A percentile compares a stretch with the other conserved stretches of the same genome.
phyloP scores from a whole-genome alignment of 2,113 vertebrate genomes.

The Entomyzon cyanotis region DNA sequence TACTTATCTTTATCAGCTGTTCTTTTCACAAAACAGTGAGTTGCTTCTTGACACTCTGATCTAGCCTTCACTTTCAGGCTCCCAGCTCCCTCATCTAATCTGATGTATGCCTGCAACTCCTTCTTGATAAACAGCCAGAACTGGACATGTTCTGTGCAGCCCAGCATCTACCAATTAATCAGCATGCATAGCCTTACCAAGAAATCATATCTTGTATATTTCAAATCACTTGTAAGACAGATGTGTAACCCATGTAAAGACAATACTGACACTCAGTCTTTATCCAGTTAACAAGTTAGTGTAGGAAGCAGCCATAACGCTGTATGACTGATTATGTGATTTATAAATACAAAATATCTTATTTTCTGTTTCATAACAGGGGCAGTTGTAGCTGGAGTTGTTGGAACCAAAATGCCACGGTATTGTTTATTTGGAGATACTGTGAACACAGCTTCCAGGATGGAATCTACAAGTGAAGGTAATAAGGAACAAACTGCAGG shows the following conservation, averaged over 20 bases:
- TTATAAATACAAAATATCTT: background rate
- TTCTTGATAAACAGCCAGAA: background rate
- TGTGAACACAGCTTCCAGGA: slow-evolving; percentile 89
- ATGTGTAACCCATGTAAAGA: background rate
- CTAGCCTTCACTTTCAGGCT: background rate
- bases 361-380: slow-evolving; percentile 63
- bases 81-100: background rate
- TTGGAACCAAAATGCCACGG: slow-evolving; percentile 91
- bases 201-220: background rate
- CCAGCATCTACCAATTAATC: background rate
- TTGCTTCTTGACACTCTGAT: background rate
- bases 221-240: background rate
- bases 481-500: background rate
- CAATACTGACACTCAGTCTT: background rate
- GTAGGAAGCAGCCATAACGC: background rate
- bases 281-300: background rate
- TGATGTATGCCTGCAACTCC: background rate
- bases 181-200: background rate
- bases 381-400: slow-evolving; percentile 87
- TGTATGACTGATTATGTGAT: background rate
- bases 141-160: background rate
- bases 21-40: background rate
- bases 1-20: background rate
- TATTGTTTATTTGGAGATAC: slow-evolving; percentile 93
- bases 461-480: slow-evolving; percentile 91